Conservation (phyloP, 2,888 invertebrate genomes). For the Fissipunctia ypsillon region DNA sequence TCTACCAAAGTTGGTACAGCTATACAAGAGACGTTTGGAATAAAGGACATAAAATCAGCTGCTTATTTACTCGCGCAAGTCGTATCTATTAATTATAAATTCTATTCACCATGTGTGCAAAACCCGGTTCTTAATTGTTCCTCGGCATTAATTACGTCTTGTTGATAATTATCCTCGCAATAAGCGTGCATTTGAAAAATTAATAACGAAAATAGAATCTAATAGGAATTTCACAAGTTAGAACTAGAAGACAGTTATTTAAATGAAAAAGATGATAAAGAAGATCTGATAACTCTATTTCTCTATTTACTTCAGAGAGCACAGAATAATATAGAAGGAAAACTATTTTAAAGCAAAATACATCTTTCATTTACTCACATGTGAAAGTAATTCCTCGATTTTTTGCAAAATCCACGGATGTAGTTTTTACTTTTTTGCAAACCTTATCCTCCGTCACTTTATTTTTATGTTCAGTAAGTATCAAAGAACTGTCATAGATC, state of each 20-base stretch:
- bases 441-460: constrained; percentile 54
- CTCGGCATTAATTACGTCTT: neutral
- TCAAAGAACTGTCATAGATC: constrained; percentile 57
- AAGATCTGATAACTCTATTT: neutral
- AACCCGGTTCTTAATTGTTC: constrained; percentile 32
- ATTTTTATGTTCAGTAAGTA: constrained; percentile 40
- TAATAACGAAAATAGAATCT: neutral
- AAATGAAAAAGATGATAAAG: neutral
- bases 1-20: too few species aligned
- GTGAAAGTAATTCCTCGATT: constrained; percentile 13
- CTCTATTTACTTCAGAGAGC: neutral
- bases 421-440: constrained; percentile 48
- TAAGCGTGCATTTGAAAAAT: neutral
- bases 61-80: constrained; percentile 13
- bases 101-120: constrained; percentile 26
- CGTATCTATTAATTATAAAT: constrained; percentile 29
- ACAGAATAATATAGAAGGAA: neutral
- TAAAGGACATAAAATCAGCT: constrained; percentile 6
- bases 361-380: constrained; percentile 47
- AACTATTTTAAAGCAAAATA: neutral
- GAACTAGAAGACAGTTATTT: neutral
- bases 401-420: constrained; percentile 20
- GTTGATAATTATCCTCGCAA: constrained; percentile 12
- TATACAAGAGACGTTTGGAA: neutral
- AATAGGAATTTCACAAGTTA: neutral